phyloP scores from a whole-genome alignment of 2,888 invertebrate genomes.

The Rhingia rostrata region DNA sequence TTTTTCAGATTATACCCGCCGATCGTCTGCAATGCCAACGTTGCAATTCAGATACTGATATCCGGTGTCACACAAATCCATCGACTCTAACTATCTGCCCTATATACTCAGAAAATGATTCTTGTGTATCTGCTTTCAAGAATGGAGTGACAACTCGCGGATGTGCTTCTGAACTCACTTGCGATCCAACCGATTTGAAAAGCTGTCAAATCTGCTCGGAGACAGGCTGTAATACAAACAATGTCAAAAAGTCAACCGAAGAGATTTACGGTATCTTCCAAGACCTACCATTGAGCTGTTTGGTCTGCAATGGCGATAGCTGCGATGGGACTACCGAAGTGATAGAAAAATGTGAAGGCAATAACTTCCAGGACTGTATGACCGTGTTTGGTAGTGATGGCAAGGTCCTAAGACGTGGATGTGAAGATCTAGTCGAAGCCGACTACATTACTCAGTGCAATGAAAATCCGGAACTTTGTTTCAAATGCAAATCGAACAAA shows the following conservation, averaged over 20 bases:
- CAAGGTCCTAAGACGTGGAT: constrained; percentile 75
- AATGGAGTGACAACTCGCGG: constrained; percentile 75
- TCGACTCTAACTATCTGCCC: constrained; percentile 68
- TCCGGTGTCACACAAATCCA: constrained; percentile 66
- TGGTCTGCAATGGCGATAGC: constrained; percentile 69
- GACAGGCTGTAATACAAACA: constrained; percentile 73
- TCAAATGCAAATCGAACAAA: constrained; percentile 76
- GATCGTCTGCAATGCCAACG: constrained; percentile 75
- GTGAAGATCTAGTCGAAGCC: constrained; percentile 58
- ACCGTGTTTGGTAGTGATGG: constrained; percentile 72
- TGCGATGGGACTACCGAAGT: constrained; percentile 49
- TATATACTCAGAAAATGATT: constrained; percentile 60
- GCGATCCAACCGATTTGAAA: constrained; percentile 52
- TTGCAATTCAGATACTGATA: constrained; percentile 73
- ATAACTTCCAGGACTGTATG: constrained; percentile 74
- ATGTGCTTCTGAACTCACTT: constrained; percentile 74
- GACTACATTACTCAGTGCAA: constrained; percentile 65
- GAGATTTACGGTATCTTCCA: constrained; percentile 76
- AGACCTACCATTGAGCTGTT: constrained; percentile 75
- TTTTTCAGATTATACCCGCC: constrained; percentile 29
- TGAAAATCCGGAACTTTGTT: constrained; percentile 73
- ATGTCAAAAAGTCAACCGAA: constrained; percentile 69
- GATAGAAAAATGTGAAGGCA: constrained; percentile 70
- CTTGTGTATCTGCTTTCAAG: constrained; percentile 73
- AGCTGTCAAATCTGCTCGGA: constrained; percentile 73